Evolutionary conservation across 2,113 vertebrate genomes (phyloP), one percentile per base, ranked within the genome.

Genomic region (Nettapus auritus): DNA sequence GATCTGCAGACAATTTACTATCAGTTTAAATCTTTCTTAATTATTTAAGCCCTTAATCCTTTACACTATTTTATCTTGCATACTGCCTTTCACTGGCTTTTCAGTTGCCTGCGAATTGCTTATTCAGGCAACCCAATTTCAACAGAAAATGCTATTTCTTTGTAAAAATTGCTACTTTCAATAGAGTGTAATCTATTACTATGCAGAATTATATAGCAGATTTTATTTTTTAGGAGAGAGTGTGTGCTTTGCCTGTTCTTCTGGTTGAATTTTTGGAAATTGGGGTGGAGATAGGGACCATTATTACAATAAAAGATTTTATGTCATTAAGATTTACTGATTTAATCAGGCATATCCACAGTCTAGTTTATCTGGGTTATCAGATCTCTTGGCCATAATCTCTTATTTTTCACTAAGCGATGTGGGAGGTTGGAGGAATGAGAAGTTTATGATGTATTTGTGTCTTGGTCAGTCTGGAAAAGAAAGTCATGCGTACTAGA

Each of bases 261-360:
- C 25, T 85, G 12, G 33, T 56, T 53, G 11, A 81, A 13, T 10
- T 82, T 86, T 88, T 86, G 26, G 9, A 59, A 84, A 89, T 63
- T 40, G 21, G 67, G 21, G 23, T 89, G 40, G 69, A 42, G 50
- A 48, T 34, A 56, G n/a, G 42, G 31, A 86, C 64, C 31, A 90
- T 92, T 94, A 94, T 63, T 87, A 31, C 38, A 82, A 44, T 71
- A 48, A 90, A 89, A 93, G 66, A 77, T 95, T 97, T 98, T 96
- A 97, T 96, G 90, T 98, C 97, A 97, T 83, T 71, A 89, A 94
- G 97, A 90, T 97, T 97, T 93, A 89, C 88, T 88, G 78, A 53
- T 96, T 96, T 96, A 95, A 79, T 97, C 89, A 69, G 68, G 70
- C 53, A 53, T 83, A 60, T 94, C 95, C 92, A 97, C 91, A 92